Evolutionary conservation across 2,888 invertebrate genomes (phyloP).

Genomic region (Macrosiphum euphorbiae): DNA sequence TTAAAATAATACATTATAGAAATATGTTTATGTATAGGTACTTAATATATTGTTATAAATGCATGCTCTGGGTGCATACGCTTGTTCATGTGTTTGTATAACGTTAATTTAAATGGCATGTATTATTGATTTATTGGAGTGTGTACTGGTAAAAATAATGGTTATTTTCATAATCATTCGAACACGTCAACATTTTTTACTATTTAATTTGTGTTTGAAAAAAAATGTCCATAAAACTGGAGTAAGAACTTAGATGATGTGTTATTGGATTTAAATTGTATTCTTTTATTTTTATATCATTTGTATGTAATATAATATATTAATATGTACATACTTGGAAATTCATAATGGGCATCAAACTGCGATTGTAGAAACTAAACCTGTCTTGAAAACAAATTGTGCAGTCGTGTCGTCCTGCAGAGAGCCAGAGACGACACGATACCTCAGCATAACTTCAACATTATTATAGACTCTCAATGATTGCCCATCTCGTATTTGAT

Average conservation of each 20-base stretch:
- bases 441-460: conserved; percentile 1
- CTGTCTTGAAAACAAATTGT: conserved; percentile 62
- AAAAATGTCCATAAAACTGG: background rate
- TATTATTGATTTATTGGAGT: background rate
- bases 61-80: background rate
- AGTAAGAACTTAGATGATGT: background rate
- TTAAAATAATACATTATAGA: background rate
- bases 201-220: background rate
- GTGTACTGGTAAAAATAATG: background rate
- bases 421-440: conserved; percentile 34
- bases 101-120: background rate
- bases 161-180: background rate
- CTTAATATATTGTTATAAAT: too few species aligned
- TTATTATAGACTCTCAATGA: conserved; percentile 45
- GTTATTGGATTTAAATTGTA: background rate
- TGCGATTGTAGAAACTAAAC: conserved; percentile 42
- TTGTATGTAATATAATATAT: background rate
- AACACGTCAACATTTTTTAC: background rate
- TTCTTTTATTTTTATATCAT: background rate
- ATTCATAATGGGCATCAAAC: conserved; percentile 36
- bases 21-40: too few species aligned
- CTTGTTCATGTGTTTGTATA: background rate
- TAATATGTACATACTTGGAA: background rate
- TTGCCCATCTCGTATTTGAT: conserved; percentile 46
- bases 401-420: conserved; percentile 2